Percentiles rank a stretch among this genome's conserved stretches.
Conservation (phyloP, 2,888 invertebrate species). For the Machimus rusticus region DNA sequence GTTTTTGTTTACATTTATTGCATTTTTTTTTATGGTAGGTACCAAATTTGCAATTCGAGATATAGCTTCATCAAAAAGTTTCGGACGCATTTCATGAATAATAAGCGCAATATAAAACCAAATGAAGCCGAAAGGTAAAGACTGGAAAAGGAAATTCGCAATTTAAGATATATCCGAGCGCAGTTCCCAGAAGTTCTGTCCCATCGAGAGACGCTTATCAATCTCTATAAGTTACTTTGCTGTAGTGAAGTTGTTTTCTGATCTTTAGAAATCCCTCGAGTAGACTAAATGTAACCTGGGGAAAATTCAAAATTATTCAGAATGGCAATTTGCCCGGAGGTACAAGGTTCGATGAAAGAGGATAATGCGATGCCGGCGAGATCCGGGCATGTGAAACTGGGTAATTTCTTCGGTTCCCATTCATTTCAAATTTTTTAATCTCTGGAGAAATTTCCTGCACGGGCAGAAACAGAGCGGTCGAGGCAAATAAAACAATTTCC, state of each 20-base stretch:
- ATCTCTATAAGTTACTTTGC: not conserved
- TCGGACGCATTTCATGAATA: not conserved
- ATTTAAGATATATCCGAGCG: not conserved
- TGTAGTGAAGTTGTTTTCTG: not conserved
- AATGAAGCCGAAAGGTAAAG: not conserved
- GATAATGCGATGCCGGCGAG: not conserved
- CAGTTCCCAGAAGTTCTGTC: not conserved
- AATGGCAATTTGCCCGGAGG: not conserved
- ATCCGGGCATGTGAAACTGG: not conserved
- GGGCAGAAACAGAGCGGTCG: not conserved
- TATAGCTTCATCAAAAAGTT: not conserved
- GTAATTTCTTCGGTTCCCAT: not conserved
- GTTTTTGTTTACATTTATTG: not conserved
- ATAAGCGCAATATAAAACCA: not conserved
- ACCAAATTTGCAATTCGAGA: not conserved
- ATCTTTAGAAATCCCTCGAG: conserved; percentile 9
- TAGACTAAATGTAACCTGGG: conserved; percentile 1
- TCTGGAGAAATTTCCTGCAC: not conserved
- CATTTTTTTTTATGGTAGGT: not conserved
- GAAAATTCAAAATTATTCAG: conserved; percentile 31
- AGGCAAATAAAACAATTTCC: not conserved
- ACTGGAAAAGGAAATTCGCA: not conserved
- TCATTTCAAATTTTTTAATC: not conserved
- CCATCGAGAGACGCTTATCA: not conserved
- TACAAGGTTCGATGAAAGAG: not conserved